Base-by-base conservation (phyloP, 2,888 invertebrate genomes). In the Apocheima hispidaria region DNA sequence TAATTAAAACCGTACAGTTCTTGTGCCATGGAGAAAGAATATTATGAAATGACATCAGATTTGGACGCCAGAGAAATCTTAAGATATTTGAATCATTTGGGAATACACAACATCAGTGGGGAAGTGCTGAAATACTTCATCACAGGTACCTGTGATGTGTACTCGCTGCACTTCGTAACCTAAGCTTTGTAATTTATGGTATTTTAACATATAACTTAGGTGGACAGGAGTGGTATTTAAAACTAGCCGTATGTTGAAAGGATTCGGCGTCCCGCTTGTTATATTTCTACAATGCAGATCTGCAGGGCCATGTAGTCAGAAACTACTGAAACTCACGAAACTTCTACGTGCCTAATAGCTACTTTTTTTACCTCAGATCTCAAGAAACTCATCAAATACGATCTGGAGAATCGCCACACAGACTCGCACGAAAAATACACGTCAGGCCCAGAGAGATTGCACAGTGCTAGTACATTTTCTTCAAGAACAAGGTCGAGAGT, bases 91-190 rank as follows among this genome's bases (percentile, higher is more conserved):
- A 96, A 96, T 86, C 94, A 95, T 76, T 88, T 96, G 74, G 97
- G 97, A 59, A 96, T 96, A 78, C 94, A 94, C 58, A 96, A 96
- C 78, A 95, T 97, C 70, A 95, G 95, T 63, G 95, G 95, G 16
- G 94, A 95, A 82, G 96, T 96, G 78, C 88, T 97, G 54, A 96
- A 96, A 88, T 95, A 95, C 81, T 97, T 97, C 82, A 95, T 97
- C 78, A 95, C 94, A 94, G 96, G 97, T n/a, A n/a, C n/a, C n/a
- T n/a, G n/a, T n/a, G n/a, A n/a, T n/a, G n/a, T n/a, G n/a, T n/a
- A n/a, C n/a, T n/a, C n/a, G n/a, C n/a, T n/a, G n/a, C n/a, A n/a
- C n/a, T n/a, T n/a, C n/a, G n/a, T n/a, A n/a, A n/a, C n/a, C n/a
- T n/a, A n/a, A n/a, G n/a, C n/a, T n/a, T n/a, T n/a, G n/a, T n/a